Evolutionary conservation across 2,888 invertebrate species (phyloP), one percentile per base, ranked within the genome.

Genomic region (Rotaria magnacalcarata): DNA sequence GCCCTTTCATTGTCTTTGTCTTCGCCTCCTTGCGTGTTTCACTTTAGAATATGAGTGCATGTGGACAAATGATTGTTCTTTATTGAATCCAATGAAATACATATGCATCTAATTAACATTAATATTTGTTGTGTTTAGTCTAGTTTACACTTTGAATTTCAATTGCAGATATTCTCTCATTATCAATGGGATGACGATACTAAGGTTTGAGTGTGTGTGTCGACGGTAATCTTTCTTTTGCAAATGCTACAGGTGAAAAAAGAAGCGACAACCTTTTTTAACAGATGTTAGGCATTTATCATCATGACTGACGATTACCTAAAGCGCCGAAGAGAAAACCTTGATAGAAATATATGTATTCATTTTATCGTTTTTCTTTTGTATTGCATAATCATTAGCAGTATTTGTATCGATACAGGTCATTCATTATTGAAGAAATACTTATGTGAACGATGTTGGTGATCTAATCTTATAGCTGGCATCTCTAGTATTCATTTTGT

Each of bases 391-490:
- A 67, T 34, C 34, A 67, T 67, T 67, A 54, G 0, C 2, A 56
- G 19, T 8, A 56, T 24, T 56, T 11, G 6, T 56, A 56, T 56
- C 24, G 24, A 56, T 56, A 34, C 34, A 27, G 34, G 67, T 34
- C 67, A 67, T 67, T 27, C 67, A 67, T 67, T 34, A 67, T 67
- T 67, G 67, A 14, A 67, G 67, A 67, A 67, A 67, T 67, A 67
- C 67, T 54, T 54, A 54, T 54, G 54, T 54, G 19, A 54, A 7
- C 8, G 56, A 56, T 56, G 24, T 0, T 24, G 24, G 56, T 56
- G 56, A 56, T 56, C 56, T 67, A 67, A 67, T 67, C 67, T 67
- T 5, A 16, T 67, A 16, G 19, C 34, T 34, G 19, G 34, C 67
- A 67, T 67, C 27, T 34, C 67, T 34, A 27, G 14, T 34, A 34